A percentile compares a stretch with the other conserved stretches of the same genome.
These are phyloP conservation scores for Hydraecia micacea DNA, from an alignment of 2,888 invertebrate species.

Conservation along the genomic window DNA sequence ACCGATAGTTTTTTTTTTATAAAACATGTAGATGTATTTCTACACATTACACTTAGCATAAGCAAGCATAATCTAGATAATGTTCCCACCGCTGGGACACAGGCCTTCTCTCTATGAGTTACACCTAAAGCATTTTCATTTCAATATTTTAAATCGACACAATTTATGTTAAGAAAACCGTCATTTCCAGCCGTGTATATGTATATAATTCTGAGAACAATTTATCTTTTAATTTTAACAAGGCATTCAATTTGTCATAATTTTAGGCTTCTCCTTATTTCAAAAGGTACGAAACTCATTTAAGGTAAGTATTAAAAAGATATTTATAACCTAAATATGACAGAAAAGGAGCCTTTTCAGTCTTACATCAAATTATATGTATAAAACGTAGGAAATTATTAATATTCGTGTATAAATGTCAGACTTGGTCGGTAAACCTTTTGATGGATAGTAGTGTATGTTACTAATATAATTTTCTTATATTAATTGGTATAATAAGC, in stretches of 20 bases:
- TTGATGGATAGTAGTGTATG: slow-evolving; percentile 12
- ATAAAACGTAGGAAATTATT: slow-evolving; percentile 28
- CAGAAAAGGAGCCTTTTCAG: background rate
- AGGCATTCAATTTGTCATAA: slow-evolving; percentile 1
- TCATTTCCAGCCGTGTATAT: background rate
- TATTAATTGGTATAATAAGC: background rate
- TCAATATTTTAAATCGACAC: background rate
- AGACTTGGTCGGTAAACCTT: slow-evolving; percentile 11
- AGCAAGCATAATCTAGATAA: no score
- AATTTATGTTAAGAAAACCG: background rate
- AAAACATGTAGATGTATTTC: no score
- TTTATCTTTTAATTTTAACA: slow-evolving; percentile 20
- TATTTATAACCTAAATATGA: slow-evolving; percentile 42
- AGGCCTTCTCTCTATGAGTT: no score
- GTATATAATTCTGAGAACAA: slow-evolving; percentile 3
- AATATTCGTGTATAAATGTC: slow-evolving; percentile 26
- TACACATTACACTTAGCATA: no score
- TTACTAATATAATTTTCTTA: background rate
- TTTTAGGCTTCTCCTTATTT: slow-evolving; percentile 16
- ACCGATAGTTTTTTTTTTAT: background rate
- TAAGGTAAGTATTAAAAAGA: slow-evolving; percentile 33
- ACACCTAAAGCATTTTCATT: background rate
- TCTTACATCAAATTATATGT: slow-evolving; percentile 2
- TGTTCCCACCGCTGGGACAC: no score
- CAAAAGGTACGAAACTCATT: slow-evolving; percentile 9